Base-by-base conservation (phyloP, 2,888 invertebrate species). In the Nasonovia ribisnigri region DNA sequence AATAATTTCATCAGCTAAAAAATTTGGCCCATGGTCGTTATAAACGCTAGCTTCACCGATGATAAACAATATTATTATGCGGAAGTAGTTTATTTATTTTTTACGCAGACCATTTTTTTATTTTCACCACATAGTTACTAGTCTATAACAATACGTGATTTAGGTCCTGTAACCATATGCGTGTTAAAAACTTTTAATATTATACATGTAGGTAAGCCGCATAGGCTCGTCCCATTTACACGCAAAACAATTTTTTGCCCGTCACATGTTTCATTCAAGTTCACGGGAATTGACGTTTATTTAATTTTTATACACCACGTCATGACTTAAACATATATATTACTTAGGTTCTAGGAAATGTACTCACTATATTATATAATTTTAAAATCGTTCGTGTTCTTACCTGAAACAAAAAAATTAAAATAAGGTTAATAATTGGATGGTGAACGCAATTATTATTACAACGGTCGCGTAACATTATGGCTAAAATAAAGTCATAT, bases 371-470 rank as follows among this genome's bases (percentile, higher is more conserved):
- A 88, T 48, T 51, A 36, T n/a, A 42, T 43, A 51, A 48, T 8
- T n/a, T 20, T n/a, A 8, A 20, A 48, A 88, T 51, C 10, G 2
- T 88, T 46, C 36, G 87, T 51, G 87, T 51, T n/a, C 54, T 88
- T 88, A 88, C 88, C 88, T 88, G 51, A 11, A 88, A 88, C 51
- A 54, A 51, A 51, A 86, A 88, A 51, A 88, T n/a, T 5, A 24
- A 54, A 54, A 24, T 77, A 36, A 67, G 13, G n/a, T 77, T 36
- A 77, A 20, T 77, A 20, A 36, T 36, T 36, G 36, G 36, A 8
- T 2, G 36, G 36, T 8, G 16, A n/a, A n/a, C 3, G 2, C 36
- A 77, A 77, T 77, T 77, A 77, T 36, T 36, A 77, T 77, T 77
- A 77, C 36, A 77, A 3, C 20, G 1, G 20, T 77, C 8, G 8